Evolutionary conservation across 2,888 invertebrate species (phyloP).

Genomic region (Germaria angustata): DNA sequence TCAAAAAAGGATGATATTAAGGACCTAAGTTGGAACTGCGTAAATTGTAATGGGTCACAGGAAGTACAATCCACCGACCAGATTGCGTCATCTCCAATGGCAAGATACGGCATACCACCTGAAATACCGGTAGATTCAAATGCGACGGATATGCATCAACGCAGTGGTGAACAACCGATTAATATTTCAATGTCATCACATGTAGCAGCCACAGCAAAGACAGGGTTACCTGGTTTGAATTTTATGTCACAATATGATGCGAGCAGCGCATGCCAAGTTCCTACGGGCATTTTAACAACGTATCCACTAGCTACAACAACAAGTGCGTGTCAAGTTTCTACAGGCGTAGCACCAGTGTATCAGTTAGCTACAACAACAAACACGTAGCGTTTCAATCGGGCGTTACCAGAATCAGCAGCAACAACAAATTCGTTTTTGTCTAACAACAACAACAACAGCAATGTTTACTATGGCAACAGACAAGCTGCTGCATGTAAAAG

Average conservation of each 20-base stretch:
- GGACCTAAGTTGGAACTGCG: constrained; percentile 19
- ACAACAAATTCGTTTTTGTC: background rate
- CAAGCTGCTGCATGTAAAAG: background rate
- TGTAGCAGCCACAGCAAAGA: too few relatives aligned
- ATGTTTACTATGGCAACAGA: background rate
- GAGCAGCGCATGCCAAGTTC: background rate
- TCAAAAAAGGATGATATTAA: too few relatives aligned
- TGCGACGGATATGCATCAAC: background rate
- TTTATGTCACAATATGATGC: background rate
- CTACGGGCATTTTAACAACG: background rate
- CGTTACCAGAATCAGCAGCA: background rate
- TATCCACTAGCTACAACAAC: too few relatives aligned
- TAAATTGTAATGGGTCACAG: background rate
- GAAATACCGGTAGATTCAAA: too few relatives aligned
- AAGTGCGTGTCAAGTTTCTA: too few relatives aligned
- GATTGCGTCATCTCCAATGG: background rate
- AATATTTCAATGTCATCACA: background rate
- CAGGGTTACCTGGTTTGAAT: background rate
- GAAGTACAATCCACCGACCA: background rate
- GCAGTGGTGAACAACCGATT: background rate
- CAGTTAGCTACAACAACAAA: background rate
- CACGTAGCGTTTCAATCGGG: background rate
- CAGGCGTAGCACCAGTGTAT: too few relatives aligned
- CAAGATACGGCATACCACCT: background rate
- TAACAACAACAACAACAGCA: background rate